Conservation (phyloP, 2,113 vertebrate species). For the Puffinus mauretanicus region DNA sequence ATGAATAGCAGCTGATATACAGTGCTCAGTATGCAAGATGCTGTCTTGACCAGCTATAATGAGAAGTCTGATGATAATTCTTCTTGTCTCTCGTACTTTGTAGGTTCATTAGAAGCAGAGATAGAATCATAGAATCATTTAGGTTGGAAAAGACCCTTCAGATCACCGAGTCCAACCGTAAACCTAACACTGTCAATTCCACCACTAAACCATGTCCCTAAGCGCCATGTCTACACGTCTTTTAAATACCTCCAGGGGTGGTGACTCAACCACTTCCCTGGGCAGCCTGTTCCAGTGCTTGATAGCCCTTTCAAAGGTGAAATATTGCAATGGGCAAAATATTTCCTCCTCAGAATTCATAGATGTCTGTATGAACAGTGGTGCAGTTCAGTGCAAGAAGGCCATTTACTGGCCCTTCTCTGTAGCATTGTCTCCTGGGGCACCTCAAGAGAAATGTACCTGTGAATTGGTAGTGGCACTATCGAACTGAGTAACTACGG, state of each 20-base stretch:
- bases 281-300: background rate
- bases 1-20: background rate
- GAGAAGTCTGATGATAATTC: background rate
- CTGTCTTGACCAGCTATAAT: background rate
- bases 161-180: rapidly evolving
- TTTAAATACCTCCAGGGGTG: background rate
- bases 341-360: background rate
- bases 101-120: background rate
- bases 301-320: background rate
- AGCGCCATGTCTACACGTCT: rapidly evolving
- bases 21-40: background rate
- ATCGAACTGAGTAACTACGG: background rate
- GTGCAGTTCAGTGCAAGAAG: background rate
- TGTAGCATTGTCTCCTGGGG: background rate
- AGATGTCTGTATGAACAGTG: background rate
- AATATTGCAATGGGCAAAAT: background rate
- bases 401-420: background rate
- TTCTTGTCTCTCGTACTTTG: background rate
- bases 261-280: background rate
- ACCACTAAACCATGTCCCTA: background rate
- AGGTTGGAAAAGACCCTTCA: background rate
- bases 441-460: background rate
- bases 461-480: background rate
- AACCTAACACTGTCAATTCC: background rate
- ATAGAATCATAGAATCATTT: background rate